Evolutionary conservation across 1,140 invertebrate species (phyloP).

Genomic region (Procambarus clarkii): DNA sequence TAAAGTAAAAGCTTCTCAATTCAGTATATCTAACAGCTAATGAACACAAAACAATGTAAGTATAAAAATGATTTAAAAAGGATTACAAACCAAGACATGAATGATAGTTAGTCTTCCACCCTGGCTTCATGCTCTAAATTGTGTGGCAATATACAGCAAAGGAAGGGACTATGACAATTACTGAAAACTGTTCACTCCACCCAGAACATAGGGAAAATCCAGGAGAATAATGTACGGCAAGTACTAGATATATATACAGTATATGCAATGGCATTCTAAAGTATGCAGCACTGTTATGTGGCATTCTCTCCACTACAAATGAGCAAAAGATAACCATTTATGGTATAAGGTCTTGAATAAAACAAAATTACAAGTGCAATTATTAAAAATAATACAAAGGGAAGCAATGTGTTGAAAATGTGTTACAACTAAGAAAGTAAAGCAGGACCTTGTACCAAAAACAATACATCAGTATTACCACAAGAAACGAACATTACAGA

Average conservation of each 20-base stretch:
- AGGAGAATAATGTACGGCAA: neutral
- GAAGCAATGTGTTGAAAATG: neutral
- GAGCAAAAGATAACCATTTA: neutral
- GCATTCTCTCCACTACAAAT: neutral
- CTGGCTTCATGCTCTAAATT: neutral
- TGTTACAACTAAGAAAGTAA: neutral
- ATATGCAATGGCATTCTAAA: neutral
- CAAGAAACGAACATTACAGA: neutral
- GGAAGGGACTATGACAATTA: neutral
- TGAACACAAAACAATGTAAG: neutral
- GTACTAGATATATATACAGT: neutral
- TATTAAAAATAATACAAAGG: neutral
- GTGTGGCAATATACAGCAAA: neutral
- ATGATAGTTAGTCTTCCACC: neutral
- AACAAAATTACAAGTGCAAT: neutral
- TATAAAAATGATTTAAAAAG: neutral
- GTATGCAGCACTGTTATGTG: neutral
- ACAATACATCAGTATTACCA: neutral
- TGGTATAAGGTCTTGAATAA: slow-evolving; percentile 1
- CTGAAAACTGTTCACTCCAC: neutral
- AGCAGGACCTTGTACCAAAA: slow-evolving; percentile 1
- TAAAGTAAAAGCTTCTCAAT: neutral
- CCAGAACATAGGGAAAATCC: neutral
- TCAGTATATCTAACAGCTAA: neutral
- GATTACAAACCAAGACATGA: neutral